Percentiles rank a stretch among this genome's conserved stretches.
phyloP scores from a whole-genome alignment of 30 jellyfish, hydroid and myxozoan genomes.

The Hydractinia echinata region DNA sequence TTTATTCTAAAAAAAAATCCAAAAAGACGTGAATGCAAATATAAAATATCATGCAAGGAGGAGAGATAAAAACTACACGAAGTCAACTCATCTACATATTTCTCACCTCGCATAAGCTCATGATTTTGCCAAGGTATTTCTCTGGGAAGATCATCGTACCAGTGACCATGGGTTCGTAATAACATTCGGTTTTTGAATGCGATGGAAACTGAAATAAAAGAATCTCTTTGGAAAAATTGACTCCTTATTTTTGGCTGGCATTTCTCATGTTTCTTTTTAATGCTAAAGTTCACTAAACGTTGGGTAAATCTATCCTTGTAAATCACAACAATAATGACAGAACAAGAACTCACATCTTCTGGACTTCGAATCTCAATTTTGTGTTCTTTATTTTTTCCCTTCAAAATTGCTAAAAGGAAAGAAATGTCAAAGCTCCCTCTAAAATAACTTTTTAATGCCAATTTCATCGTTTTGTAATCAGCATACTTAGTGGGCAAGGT shows the following conservation, averaged over 20 bases:
- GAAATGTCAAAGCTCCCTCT: no score
- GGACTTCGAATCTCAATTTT: conserved; percentile 63
- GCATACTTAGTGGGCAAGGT: not conserved
- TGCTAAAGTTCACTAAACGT: no score
- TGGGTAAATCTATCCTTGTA: no score
- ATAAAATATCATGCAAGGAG: not conserved
- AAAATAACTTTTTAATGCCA: no score
- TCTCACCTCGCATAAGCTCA: conserved; percentile 54
- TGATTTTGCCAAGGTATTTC: conserved; percentile 78
- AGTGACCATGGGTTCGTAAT: conserved; percentile 70
- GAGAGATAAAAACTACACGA: not conserved
- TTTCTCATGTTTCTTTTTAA: no score
- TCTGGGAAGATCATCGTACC: conserved; percentile 93
- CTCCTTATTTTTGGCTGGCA: no score
- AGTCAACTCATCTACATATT: not conserved
- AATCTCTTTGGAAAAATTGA: not conserved
- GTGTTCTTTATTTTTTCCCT: conserved; percentile 16
- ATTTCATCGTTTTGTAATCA: no score
- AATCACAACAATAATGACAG: no score
- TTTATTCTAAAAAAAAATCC: conserved; percentile 44
- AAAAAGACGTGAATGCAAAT: not conserved
- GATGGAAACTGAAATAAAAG: conserved; percentile 65
- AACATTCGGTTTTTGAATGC: conserved; percentile 26
- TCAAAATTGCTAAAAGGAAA: conserved; percentile 42
- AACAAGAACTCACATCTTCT: conserved; percentile 36